Evolutionary conservation across 1,140 invertebrate genomes (phyloP).

Genomic region (Patella vulgata): DNA sequence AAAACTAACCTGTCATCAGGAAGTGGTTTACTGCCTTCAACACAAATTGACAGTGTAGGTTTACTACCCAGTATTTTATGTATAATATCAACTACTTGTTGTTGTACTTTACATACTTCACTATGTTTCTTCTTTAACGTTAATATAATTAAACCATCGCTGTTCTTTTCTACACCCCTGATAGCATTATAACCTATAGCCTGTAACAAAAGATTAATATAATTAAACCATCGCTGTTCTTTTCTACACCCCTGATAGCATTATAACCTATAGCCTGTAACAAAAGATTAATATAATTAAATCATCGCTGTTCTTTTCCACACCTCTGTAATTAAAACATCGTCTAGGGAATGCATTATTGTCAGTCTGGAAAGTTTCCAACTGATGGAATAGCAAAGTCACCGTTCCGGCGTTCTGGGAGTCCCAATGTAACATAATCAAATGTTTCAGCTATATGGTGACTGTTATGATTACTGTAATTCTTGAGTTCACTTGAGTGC

Average conservation of each 20-base stretch:
- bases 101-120: conserved; percentile 80
- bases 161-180: conserved; percentile 79
- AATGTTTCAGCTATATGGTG: too few relatives aligned
- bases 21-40: conserved; percentile 80
- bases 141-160: conserved; percentile 86
- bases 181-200: conserved; percentile 89
- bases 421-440: too few relatives aligned
- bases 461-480: too few relatives aligned
- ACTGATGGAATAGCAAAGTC: too few relatives aligned
- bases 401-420: too few relatives aligned
- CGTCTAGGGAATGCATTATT: too few relatives aligned
- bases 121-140: conserved; percentile 83
- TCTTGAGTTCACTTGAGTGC: too few relatives aligned
- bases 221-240: conserved; percentile 88
- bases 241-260: conserved; percentile 77
- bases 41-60: conserved; percentile 80
- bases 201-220: conserved; percentile 76
- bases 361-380: too few relatives aligned
- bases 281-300: too few relatives aligned
- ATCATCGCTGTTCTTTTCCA: too few relatives aligned
- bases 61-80: conserved; percentile 78
- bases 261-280: conserved; percentile 84
- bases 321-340: too few relatives aligned
- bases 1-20: conserved; percentile 76
- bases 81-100: conserved; percentile 77